phyloP scores from a whole-genome alignment of 35 echinoderm and acorn worm genomes.

The Holothuria glaberrima region DNA sequence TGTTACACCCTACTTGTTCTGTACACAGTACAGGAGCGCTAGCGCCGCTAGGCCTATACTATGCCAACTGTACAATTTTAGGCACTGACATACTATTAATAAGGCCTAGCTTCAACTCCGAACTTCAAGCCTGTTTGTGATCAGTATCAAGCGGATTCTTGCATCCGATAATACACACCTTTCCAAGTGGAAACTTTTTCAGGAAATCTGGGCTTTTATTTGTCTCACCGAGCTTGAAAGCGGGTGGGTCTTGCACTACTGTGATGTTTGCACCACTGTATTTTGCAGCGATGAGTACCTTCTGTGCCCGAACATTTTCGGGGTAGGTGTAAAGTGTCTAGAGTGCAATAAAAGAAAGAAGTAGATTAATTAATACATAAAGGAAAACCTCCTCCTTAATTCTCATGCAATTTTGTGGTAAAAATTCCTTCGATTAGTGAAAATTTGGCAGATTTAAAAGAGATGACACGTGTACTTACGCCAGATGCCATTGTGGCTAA shows the following conservation, averaged over 20 bases:
- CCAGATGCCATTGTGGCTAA: constrained; percentile 84
- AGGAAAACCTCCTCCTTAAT: not conserved
- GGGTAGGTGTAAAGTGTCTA: constrained; percentile 98
- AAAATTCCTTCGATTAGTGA: not conserved
- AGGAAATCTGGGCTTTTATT: constrained; percentile 91
- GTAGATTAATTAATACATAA: constrained; percentile 3
- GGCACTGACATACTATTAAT: too few species aligned
- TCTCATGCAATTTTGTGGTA: not conserved
- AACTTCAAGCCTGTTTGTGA: too few species aligned
- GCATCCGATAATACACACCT: constrained; percentile 59
- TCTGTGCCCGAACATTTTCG: constrained; percentile 97
- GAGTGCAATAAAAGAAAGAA: constrained; percentile 26
- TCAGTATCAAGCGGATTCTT: too few species aligned
- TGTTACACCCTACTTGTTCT: too few species aligned
- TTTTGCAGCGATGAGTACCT: constrained; percentile 90
- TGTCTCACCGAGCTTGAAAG: constrained; percentile 91
- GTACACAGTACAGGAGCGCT: too few species aligned
- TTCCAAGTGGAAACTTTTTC: constrained; percentile 94
- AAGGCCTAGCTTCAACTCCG: too few species aligned
- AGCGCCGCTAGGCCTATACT: too few species aligned
- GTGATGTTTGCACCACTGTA: constrained; percentile 89
- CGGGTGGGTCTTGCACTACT: constrained; percentile 96
- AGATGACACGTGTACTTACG: constrained; percentile 77
- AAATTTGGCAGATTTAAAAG: constrained; percentile 26
- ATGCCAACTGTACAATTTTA: too few species aligned